Conservation (phyloP, 2,113 vertebrate genomes). For the Anser cygnoides region DNA sequence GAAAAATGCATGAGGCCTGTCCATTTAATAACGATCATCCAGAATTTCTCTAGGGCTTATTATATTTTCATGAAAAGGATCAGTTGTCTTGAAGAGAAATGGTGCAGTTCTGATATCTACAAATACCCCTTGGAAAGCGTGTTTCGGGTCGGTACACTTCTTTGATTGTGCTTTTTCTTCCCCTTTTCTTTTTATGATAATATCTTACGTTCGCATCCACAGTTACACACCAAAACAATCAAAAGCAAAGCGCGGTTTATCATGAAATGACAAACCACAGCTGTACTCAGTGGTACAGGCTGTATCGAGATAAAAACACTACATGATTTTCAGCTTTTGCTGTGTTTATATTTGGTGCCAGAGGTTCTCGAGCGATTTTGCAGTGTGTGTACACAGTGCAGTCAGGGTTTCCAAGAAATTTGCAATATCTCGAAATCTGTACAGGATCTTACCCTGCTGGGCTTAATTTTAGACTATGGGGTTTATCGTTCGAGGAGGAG, state of each 20-base stretch:
- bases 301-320: slow-evolving; percentile 29
- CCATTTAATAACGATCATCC: slow-evolving; percentile 28
- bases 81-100: slow-evolving; percentile 47
- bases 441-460: slow-evolving; percentile 12
- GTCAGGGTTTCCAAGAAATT: not conserved
- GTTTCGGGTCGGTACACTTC: not conserved
- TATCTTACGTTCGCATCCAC: not conserved
- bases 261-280: not conserved
- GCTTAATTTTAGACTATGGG: slow-evolving; percentile 39
- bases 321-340: slow-evolving; percentile 18
- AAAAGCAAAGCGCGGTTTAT: slow-evolving; percentile 32
- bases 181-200: not conserved
- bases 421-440: slow-evolving; percentile 6
- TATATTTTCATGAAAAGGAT: slow-evolving; percentile 44
- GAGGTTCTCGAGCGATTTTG: slow-evolving; percentile 46
- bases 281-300: not conserved
- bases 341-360: slow-evolving; percentile 53
- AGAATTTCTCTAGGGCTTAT: slow-evolving; percentile 56
- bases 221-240: slow-evolving; percentile 20
- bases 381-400: slow-evolving; percentile 7
- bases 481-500: slow-evolving; percentile 10
- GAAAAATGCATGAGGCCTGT: not conserved
- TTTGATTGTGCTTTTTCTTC: not conserved
- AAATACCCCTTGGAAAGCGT: not conserved
- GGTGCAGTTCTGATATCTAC: slow-evolving; percentile 27